Conservation (phyloP, 2,888 invertebrate genomes). For the Bhutanitis thaidina region DNA sequence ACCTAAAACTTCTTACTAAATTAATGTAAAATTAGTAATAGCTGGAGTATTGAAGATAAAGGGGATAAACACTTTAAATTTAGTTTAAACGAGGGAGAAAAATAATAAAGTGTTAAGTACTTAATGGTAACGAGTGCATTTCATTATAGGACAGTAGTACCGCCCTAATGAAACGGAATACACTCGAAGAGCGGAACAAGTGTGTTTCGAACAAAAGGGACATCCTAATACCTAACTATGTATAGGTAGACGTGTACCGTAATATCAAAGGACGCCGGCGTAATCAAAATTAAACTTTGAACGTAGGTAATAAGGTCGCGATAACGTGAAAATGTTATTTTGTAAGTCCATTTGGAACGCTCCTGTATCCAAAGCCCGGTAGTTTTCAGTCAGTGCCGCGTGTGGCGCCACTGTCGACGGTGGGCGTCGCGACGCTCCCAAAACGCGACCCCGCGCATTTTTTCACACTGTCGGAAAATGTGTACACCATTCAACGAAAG, state of each 20-base stretch:
- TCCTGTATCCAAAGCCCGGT: conserved; percentile 52
- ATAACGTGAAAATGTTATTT: conserved; percentile 29
- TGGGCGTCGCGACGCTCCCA: conserved; percentile 62
- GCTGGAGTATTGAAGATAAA: too few relatives aligned
- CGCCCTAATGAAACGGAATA: conserved; percentile 56
- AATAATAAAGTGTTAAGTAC: conserved; percentile 7
- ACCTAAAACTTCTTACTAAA: too few relatives aligned
- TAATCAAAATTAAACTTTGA: conserved; percentile 31
- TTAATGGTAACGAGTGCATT: conserved; percentile 35
- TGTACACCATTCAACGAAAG: conserved; percentile 11
- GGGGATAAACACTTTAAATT: too few relatives aligned
- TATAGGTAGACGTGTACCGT: conserved; percentile 21
- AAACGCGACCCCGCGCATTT: conserved; percentile 40
- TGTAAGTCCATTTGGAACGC: conserved; percentile 43
- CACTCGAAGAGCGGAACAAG: conserved; percentile 58
- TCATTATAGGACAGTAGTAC: conserved; percentile 47
- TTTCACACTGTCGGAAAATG: conserved; percentile 24
- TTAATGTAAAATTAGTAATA: too few relatives aligned
- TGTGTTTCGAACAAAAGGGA: conserved; percentile 67
- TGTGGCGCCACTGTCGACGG: conserved; percentile 72
- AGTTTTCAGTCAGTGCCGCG: conserved; percentile 68
- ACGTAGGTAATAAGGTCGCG: conserved; percentile 30
- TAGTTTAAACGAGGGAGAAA: not conserved
- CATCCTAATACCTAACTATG: conserved; percentile 54
- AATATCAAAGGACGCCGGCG: not conserved